Conservation (phyloP, 2,113 vertebrate genomes). For the Narcine bancroftii region DNA sequence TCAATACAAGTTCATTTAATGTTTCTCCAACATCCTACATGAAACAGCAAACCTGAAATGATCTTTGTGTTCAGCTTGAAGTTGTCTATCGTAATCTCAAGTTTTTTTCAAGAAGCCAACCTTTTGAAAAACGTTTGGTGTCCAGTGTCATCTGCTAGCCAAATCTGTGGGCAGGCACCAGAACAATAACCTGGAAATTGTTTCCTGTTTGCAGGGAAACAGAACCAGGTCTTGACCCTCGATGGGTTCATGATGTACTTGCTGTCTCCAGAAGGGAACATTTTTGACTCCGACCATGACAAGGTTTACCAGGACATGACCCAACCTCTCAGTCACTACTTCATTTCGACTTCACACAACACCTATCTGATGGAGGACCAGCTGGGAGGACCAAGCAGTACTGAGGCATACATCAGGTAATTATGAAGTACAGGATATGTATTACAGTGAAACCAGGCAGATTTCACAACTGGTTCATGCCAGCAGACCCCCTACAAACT, state of each 20-base stretch:
- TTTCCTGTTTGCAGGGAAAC: slow-evolving; percentile 60
- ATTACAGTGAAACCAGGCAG: background rate
- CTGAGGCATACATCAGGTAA: slow-evolving; percentile 86
- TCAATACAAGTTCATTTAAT: too few relatives aligned
- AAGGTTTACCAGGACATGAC: slow-evolving; percentile 81
- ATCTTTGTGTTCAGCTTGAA: too few relatives aligned
- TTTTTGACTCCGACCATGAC: slow-evolving; percentile 68
- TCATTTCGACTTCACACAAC: slow-evolving; percentile 92
- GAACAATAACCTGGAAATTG: background rate
- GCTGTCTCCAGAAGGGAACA: slow-evolving; percentile 72
- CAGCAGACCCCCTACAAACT: background rate
- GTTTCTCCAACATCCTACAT: too few relatives aligned
- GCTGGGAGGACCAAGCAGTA: slow-evolving; percentile 82
- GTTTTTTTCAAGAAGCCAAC: too few relatives aligned
- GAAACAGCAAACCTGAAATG: too few relatives aligned
- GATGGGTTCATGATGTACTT: slow-evolving; percentile 94
- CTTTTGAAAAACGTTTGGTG: too few relatives aligned
- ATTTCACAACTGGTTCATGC: background rate
- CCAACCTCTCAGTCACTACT: slow-evolving; percentile 80
- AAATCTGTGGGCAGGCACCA: too few relatives aligned
- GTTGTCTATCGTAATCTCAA: too few relatives aligned
- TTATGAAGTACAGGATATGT: background rate
- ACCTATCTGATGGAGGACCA: slow-evolving; percentile 90
- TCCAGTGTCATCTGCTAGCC: too few relatives aligned
- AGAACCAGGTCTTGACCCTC: slow-evolving; percentile 76